phyloP scores from a whole-genome alignment of 1,140 invertebrate genomes.

The Drosophila truncata region DNA sequence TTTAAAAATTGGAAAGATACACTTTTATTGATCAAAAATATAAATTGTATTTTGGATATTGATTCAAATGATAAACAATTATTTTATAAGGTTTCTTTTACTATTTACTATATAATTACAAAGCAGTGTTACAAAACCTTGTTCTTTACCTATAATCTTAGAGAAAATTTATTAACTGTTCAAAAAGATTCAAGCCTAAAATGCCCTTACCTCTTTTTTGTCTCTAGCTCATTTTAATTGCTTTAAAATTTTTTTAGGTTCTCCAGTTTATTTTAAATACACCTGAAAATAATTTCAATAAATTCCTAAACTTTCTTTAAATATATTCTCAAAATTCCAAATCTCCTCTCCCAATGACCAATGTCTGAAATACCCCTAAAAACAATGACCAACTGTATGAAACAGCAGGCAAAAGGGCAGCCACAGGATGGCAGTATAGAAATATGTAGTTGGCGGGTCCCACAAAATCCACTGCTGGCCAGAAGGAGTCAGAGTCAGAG shows the following conservation, averaged over 20 bases:
- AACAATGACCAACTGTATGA: conserved; percentile 1
- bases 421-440: conserved; percentile 38
- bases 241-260: neutral
- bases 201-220: neutral
- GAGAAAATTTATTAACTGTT: neutral
- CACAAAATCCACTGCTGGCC: conserved; percentile 28
- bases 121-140: neutral
- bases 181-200: neutral
- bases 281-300: neutral
- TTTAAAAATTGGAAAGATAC: too few relatives aligned
- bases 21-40: too few relatives aligned
- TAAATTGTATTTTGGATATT: neutral
- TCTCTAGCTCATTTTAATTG: neutral
- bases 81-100: neutral
- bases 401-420: conserved; percentile 40
- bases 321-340: neutral
- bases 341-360: neutral
- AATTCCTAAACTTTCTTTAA: neutral
- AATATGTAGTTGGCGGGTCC: conserved; percentile 45
- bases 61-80: neutral
- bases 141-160: neutral
- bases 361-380: conserved; percentile 21
- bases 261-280: neutral
- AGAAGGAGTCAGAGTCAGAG: conserved; percentile 2
- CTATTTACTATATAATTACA: too few relatives aligned